Conservation (phyloP, 2,888 invertebrate genomes). For the Podotricha telesiphe region DNA sequence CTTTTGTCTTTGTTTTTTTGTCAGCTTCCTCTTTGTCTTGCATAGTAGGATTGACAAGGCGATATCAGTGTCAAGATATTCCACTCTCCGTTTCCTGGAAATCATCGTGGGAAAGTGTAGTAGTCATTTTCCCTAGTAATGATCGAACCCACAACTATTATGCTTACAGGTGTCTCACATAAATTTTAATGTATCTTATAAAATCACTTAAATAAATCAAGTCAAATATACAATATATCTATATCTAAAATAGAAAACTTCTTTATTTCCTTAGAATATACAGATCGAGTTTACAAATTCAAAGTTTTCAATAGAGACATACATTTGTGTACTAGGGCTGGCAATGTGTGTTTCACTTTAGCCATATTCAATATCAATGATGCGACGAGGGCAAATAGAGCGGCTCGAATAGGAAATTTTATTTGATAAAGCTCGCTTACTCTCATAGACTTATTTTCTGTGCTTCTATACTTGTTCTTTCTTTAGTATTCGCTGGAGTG, state of each 20-base stretch:
- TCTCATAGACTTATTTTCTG: conserved; percentile 23
- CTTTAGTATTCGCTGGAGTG: conserved; percentile 22
- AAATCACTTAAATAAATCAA: background rate
- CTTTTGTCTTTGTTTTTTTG: no score
- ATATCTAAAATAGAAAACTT: background rate
- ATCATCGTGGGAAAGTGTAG: no score
- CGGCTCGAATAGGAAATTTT: conserved; percentile 81
- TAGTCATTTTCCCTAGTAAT: no score
- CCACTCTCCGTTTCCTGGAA: no score
- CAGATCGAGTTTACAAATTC: conserved; percentile 1
- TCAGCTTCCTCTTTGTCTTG: no score
- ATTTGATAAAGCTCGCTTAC: conserved; percentile 78
- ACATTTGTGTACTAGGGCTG: conserved; percentile 3
- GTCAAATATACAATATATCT: background rate
- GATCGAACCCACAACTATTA: no score
- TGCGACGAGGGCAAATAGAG: conserved; percentile 77
- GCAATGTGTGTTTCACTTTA: conserved; percentile 34
- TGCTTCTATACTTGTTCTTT: conserved; percentile 28
- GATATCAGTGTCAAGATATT: no score
- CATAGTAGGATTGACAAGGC: no score
- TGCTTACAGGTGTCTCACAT: no score
- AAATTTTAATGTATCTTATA: background rate
- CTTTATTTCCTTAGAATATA: background rate
- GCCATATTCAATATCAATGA: conserved; percentile 77
- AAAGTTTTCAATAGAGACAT: conserved; percentile 12